A percentile compares a stretch with the other conserved stretches of the same genome.
Evolutionary conservation across 1,140 invertebrate species (phyloP).

Genomic region (Cylas formicarius): DNA sequence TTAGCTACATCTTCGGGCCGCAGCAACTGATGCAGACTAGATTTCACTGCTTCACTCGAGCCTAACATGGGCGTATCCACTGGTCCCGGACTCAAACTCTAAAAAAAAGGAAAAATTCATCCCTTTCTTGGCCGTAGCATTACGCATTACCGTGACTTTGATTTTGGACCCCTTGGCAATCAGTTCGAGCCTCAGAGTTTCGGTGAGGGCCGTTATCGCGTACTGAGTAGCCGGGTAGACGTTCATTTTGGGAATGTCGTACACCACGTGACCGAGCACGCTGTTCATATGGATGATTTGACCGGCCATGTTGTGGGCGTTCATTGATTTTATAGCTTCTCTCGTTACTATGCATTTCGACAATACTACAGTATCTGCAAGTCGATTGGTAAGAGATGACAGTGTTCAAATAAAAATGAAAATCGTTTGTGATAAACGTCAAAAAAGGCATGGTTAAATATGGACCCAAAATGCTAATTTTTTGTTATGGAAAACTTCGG

Average conservation of each 20-base stretch:
- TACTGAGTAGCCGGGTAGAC: slow-evolving; percentile 54
- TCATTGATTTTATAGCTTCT: slow-evolving; percentile 45
- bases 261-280: slow-evolving; percentile 30
- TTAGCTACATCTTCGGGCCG: not conserved
- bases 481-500: no score
- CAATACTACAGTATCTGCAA: no score
- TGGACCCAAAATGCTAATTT: no score
- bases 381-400: no score
- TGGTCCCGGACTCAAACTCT: not conserved
- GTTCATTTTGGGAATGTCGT: slow-evolving; percentile 31
- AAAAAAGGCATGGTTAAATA: no score
- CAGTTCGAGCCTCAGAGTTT: slow-evolving; percentile 50
- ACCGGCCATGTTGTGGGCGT: slow-evolving; percentile 14
- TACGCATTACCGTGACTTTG: slow-evolving; percentile 42
- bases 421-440: no score
- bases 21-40: not conserved
- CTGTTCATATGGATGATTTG: slow-evolving; percentile 25
- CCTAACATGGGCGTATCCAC: not conserved
- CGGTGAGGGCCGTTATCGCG: slow-evolving; percentile 51
- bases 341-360: slow-evolving; percentile 46
- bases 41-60: not conserved
- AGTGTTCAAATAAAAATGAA: no score
- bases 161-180: slow-evolving; percentile 42
- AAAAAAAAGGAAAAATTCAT: not conserved
- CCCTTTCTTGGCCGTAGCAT: not conserved